Percentiles rank a stretch among this genome's conserved stretches.
phyloP scores from a whole-genome alignment of 2,888 invertebrate genomes.

The Microdon myrmicae region DNA sequence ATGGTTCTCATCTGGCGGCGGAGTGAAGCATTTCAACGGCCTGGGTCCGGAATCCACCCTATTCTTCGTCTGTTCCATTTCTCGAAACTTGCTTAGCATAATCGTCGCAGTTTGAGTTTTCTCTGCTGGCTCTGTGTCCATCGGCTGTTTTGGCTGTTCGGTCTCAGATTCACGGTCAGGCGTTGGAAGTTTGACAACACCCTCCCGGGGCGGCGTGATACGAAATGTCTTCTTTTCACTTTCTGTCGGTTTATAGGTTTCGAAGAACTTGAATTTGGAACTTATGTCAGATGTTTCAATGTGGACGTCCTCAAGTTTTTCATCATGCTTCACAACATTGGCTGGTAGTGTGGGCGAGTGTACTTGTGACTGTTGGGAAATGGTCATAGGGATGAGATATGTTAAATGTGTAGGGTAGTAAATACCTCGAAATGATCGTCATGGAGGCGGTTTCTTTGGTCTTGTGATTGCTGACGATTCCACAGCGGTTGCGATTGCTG shows the following conservation, averaged over 20 bases:
- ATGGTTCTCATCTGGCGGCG: slow-evolving; percentile 78
- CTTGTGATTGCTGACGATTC: slow-evolving; percentile 35
- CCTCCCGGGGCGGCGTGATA: slow-evolving; percentile 89
- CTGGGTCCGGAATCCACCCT: slow-evolving; percentile 71
- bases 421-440: slow-evolving; percentile 43
- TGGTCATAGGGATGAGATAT: neutral
- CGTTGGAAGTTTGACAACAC: slow-evolving; percentile 70
- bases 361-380: slow-evolving; percentile 28
- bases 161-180: slow-evolving; percentile 76
- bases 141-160: slow-evolving; percentile 70
- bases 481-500: slow-evolving; percentile 18
- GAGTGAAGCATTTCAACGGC: slow-evolving; percentile 89
- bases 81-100: slow-evolving; percentile 89
- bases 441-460: slow-evolving; percentile 41
- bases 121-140: slow-evolving; percentile 63
- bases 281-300: slow-evolving; percentile 85
- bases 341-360: slow-evolving; percentile 62
- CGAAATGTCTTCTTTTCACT: slow-evolving; percentile 78
- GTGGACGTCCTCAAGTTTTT: slow-evolving; percentile 79
- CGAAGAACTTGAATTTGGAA: slow-evolving; percentile 90
- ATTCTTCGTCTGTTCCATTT: slow-evolving; percentile 80
- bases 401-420: no score
- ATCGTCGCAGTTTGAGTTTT: slow-evolving; percentile 79
- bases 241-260: slow-evolving; percentile 79
- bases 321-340: slow-evolving; percentile 79